A percentile compares a stretch with the other conserved stretches of the same genome.
Conservation (phyloP, 2,113 vertebrate genomes). For the Gnathonemus echidnorhynchus region DNA sequence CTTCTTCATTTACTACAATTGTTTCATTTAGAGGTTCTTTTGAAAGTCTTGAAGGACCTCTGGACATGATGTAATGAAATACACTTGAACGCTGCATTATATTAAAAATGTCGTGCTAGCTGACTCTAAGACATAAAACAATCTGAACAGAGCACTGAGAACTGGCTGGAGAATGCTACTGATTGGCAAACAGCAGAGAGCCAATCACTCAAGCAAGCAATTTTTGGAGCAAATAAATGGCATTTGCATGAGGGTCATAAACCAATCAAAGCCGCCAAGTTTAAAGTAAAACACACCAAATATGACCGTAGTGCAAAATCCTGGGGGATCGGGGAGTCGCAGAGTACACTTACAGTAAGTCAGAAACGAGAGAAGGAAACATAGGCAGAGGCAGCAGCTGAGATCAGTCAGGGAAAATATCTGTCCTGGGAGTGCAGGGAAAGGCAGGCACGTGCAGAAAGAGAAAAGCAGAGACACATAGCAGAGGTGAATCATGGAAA, state of each 20-base stretch:
- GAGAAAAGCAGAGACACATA: background rate
- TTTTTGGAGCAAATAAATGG: background rate
- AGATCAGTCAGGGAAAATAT: background rate
- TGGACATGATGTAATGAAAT: background rate
- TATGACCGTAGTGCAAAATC: background rate
- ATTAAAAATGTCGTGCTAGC: conserved; percentile 1
- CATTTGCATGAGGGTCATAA: background rate
- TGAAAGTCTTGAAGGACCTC: conserved; percentile 8
- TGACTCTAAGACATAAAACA: background rate
- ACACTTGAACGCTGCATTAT: conserved; percentile 10
- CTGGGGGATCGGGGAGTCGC: background rate
- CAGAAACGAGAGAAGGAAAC: background rate
- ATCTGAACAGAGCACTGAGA: background rate
- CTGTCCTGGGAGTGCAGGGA: background rate
- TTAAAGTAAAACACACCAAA: background rate
- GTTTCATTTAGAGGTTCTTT: conserved; percentile 10
- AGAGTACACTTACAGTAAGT: background rate
- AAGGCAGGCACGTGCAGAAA: background rate
- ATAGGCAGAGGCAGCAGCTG: background rate
- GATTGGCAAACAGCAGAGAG: background rate
- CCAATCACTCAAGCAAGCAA: background rate
- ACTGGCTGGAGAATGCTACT: background rate
- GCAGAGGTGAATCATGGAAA: background rate
- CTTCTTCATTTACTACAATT: background rate
- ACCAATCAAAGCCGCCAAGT: background rate